Conservation (phyloP, 2,888 invertebrate genomes). For the Deilephila elpenor region DNA sequence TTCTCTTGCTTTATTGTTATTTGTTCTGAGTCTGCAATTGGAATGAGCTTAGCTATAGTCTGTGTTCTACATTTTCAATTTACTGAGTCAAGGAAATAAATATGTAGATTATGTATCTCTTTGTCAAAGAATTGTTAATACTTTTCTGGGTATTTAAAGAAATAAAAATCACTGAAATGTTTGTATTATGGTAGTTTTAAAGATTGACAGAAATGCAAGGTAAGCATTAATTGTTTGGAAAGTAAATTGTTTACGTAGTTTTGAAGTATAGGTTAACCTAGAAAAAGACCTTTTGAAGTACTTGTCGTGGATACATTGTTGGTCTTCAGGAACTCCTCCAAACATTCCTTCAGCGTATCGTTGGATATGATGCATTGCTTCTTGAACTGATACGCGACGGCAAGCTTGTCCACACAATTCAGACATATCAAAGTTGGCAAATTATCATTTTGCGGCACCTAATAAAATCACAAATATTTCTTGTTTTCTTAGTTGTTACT, state of each 20-base stretch:
- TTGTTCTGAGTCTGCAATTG: conserved; percentile 54
- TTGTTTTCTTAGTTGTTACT: conserved; percentile 11
- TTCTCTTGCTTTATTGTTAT: conserved; percentile 82
- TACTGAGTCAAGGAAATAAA: too few relatives aligned
- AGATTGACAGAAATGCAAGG: too few relatives aligned
- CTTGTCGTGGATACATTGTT: conserved; percentile 61
- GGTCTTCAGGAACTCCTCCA: conserved; percentile 76
- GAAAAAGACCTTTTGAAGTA: conserved; percentile 57
- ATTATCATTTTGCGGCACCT: conserved; percentile 76
- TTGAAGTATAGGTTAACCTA: neutral
- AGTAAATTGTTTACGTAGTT: neutral
- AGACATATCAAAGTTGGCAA: conserved; percentile 80
- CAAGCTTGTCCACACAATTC: conserved; percentile 78
- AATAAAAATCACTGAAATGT: neutral
- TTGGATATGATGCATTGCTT: conserved; percentile 78
- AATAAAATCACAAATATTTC: conserved; percentile 45
- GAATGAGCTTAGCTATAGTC: neutral
- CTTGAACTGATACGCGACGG: conserved; percentile 79
- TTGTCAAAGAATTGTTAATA: too few relatives aligned
- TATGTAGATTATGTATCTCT: too few relatives aligned
- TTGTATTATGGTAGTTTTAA: neutral
- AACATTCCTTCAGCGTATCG: conserved; percentile 79
- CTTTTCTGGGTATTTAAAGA: neutral
- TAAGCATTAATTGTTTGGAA: too few relatives aligned
- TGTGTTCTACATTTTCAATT: too few relatives aligned